Conservation (phyloP, 2,797 vertebrate species). For the Helicolenus hilgendorfi region DNA sequence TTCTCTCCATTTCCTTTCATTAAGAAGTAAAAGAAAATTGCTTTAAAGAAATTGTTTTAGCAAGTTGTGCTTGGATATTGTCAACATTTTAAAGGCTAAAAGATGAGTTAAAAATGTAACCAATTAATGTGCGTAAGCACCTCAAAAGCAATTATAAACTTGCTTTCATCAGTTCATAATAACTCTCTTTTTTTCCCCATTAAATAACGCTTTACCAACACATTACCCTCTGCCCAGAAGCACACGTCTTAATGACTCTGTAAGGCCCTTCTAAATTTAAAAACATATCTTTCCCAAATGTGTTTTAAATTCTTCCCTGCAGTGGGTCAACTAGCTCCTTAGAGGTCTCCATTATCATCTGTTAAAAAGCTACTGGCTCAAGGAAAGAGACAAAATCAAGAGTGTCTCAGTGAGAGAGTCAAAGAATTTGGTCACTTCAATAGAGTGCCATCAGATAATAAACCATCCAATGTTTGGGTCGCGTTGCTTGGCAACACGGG, state of each 20-base stretch:
- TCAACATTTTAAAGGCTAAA: not conserved
- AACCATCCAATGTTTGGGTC: conserved; percentile 31
- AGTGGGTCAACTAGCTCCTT: not conserved
- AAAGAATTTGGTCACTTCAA: conserved; percentile 36
- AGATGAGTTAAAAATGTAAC: not conserved
- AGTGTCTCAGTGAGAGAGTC: not conserved
- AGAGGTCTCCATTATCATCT: not conserved
- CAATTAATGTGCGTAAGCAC: not conserved
- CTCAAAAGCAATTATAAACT: not conserved
- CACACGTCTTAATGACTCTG: not conserved
- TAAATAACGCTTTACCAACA: not conserved
- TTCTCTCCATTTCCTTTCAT: not conserved
- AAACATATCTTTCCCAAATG: not conserved
- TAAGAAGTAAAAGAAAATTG: not conserved
- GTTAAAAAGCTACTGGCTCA: not conserved
- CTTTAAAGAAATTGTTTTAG: not conserved
- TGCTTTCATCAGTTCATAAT: not conserved
- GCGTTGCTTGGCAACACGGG: conserved; percentile 52
- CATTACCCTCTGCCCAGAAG: not conserved
- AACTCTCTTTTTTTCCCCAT: not conserved
- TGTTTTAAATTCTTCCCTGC: not conserved
- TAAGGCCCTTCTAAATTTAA: not conserved
- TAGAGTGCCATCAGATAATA: conserved; percentile 50
- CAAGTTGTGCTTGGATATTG: not conserved
- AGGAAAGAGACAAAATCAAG: not conserved